phyloP scores from a whole-genome alignment of 2,888 invertebrate species.

The Tipula lateralis region DNA sequence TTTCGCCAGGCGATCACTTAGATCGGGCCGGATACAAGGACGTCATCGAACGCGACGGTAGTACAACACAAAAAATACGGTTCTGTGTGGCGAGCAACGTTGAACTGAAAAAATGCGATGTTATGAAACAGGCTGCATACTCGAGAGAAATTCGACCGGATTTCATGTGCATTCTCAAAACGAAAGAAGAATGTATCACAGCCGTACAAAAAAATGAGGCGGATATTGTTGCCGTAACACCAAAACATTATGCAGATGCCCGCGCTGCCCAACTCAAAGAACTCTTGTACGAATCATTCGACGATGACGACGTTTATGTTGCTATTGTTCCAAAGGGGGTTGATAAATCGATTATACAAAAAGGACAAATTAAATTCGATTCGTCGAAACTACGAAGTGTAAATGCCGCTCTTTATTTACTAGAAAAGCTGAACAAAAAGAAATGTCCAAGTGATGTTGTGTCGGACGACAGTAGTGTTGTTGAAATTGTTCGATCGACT shows the following conservation, averaged over 20 bases:
- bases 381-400: conserved; percentile 40
- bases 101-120: conserved; percentile 69
- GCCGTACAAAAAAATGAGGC: conserved; percentile 41
- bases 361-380: conserved; percentile 39
- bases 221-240: conserved; percentile 39
- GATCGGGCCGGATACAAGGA: conserved; percentile 62
- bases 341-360: conserved; percentile 40
- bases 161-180: conserved; percentile 67
- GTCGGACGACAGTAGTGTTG: conserved; percentile 37
- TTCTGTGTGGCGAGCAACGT: conserved; percentile 63
- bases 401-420: conserved; percentile 43
- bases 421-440: conserved; percentile 42
- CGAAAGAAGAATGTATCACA: conserved; percentile 52
- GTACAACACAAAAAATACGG: conserved; percentile 61
- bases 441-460: conserved; percentile 39
- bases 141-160: conserved; percentile 75
- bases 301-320: conserved; percentile 42
- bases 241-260: conserved; percentile 38
- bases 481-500: conserved; percentile 42
- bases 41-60: conserved; percentile 68
- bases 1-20: conserved; percentile 55
- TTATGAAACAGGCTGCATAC: conserved; percentile 65
- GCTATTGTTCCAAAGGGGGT: conserved; percentile 43
- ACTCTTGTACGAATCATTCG: conserved; percentile 43
- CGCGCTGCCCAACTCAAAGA: conserved; percentile 41